Conservation (phyloP, 2,888 invertebrate species). For the Ischnus inquisitorius region DNA sequence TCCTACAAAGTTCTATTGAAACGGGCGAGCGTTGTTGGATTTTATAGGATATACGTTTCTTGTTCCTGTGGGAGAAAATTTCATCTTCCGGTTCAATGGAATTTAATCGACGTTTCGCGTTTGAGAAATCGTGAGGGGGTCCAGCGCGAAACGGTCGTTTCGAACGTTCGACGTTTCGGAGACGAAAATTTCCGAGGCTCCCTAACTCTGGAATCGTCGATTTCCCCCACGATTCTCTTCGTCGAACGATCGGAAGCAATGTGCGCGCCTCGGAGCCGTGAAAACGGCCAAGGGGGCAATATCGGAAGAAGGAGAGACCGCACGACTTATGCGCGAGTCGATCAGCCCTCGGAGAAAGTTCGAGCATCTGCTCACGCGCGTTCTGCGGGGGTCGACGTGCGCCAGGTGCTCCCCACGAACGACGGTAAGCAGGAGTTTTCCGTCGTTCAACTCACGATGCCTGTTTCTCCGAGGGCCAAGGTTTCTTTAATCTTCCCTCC, state of each 20-base stretch:
- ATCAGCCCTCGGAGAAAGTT: conserved; percentile 40
- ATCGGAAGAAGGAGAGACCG: conserved; percentile 19
- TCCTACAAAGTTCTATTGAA: conserved; percentile 29
- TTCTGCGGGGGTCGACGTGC: conserved; percentile 65
- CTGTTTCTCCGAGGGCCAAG: background rate
- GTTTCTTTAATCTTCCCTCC: background rate
- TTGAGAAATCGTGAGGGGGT: background rate
- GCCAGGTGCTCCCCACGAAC: conserved; percentile 63
- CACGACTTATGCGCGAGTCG: conserved; percentile 20
- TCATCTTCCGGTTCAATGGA: conserved; percentile 24
- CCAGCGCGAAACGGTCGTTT: conserved; percentile 11
- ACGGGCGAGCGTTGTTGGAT: background rate
- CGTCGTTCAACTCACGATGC: conserved; percentile 14
- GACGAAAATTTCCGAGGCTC: background rate
- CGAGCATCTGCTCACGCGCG: conserved; percentile 46
- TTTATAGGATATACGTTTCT: conserved; percentile 9
- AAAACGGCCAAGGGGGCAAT: conserved; percentile 6
- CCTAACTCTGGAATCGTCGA: background rate
- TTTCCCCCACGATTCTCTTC: conserved; percentile 2
- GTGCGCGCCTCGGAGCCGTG: conserved; percentile 6
- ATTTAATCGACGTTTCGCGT: background rate
- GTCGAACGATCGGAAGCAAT: background rate
- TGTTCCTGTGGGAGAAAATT: conserved; percentile 31
- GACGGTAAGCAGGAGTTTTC: conserved; percentile 64
- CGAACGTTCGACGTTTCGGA: background rate